Conservation (phyloP, 2,797 vertebrate genomes). For the Spinibarbus caldwelli region DNA sequence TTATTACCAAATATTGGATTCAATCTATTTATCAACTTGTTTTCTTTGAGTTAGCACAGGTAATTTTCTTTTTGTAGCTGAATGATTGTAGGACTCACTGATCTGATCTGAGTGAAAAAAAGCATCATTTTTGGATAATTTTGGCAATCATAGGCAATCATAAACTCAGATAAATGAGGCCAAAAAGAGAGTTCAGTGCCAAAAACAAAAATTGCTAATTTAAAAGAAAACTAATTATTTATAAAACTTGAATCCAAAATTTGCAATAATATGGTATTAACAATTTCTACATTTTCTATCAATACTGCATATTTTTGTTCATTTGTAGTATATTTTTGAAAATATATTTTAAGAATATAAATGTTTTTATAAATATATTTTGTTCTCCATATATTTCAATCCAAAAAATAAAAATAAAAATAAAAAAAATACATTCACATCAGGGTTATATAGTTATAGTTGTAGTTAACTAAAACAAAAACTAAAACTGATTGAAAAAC, state of each 20-base stretch:
- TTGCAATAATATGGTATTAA: no score
- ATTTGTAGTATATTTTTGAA: no score
- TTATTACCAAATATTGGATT: neutral
- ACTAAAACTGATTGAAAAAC: no score
- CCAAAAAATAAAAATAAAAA: no score
- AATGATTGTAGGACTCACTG: neutral
- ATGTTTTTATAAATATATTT: neutral
- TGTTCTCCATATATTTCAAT: neutral
- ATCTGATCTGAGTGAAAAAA: neutral
- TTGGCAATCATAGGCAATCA: neutral
- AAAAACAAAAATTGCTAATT: neutral
- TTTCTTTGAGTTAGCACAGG: neutral
- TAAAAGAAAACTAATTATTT: neutral
- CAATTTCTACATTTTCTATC: no score
- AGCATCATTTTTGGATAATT: accelerated
- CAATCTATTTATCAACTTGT: neutral
- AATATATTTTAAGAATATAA: neutral
- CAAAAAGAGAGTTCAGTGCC: neutral
- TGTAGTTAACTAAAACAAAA: no score
- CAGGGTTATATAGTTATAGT: no score
- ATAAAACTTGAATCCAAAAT: no score
- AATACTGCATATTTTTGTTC: no score
- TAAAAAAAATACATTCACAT: no score
- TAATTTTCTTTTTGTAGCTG: neutral
- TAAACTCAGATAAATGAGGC: neutral